phyloP scores from a whole-genome alignment of 2,888 invertebrate species.

The Hemicrepidius hirtus region DNA sequence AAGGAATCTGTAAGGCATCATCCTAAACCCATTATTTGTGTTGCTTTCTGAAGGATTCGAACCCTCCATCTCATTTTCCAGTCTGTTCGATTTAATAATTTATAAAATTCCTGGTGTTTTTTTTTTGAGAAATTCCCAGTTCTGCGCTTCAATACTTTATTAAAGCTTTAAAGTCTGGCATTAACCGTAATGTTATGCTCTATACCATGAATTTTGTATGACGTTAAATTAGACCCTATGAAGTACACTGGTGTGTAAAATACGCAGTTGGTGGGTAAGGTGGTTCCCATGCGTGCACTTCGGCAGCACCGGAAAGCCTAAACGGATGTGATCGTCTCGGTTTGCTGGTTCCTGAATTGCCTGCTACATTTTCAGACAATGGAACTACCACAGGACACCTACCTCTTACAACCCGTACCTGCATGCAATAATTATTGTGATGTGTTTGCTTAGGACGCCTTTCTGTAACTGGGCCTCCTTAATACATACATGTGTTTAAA shows the following conservation, averaged over 20 bases:
- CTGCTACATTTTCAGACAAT: constrained; percentile 54
- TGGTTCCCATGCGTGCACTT: constrained; percentile 59
- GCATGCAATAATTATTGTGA: constrained; percentile 30
- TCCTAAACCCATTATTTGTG: too few relatives aligned
- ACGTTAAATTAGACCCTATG: not conserved
- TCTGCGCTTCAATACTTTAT: too few relatives aligned
- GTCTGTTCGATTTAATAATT: too few relatives aligned
- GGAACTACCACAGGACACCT: constrained; percentile 43
- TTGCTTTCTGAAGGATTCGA: too few relatives aligned
- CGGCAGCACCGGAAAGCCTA: constrained; percentile 65
- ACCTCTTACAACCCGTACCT: constrained; percentile 47
- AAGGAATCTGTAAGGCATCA: too few relatives aligned
- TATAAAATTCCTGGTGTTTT: too few relatives aligned
- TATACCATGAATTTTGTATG: constrained; percentile 8
- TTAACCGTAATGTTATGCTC: not conserved
- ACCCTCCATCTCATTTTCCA: too few relatives aligned
- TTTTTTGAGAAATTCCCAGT: too few relatives aligned
- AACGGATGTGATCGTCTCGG: constrained; percentile 68
- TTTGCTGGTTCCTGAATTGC: constrained; percentile 60
- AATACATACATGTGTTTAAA: constrained; percentile 14
- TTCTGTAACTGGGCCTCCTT: not conserved
- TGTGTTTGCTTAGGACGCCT: constrained; percentile 31
- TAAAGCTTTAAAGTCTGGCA: not conserved
- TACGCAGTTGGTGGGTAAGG: constrained; percentile 21
- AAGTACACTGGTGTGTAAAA: constrained; percentile 23